Evolutionary conservation across 2,797 vertebrate genomes (phyloP), one percentile per base, ranked within the genome.

Genomic region (Scolopax rusticola): DNA sequence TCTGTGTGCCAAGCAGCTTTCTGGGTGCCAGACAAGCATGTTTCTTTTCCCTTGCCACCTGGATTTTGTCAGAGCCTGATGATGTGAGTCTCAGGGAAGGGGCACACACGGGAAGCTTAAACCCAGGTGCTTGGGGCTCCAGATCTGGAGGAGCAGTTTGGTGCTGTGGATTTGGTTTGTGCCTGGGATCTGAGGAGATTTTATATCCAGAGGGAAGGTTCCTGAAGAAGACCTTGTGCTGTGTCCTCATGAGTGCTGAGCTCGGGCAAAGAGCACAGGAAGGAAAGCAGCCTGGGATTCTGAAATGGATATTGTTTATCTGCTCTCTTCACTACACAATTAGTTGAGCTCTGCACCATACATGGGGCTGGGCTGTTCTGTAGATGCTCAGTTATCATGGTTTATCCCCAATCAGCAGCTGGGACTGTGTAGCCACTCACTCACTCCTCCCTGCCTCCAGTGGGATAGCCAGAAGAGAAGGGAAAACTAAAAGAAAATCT

Each of bases 241-340:
- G 5, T 16, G 41, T 28, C 40, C 41, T 16, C 5, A 0, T 1
- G 6, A 36, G 23, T 3, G 0, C 60, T 32, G 83, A 53, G 36
- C 45, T 17, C 0, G 0, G 50, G 40, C 40, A 32, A 21, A 64
- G 38, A 0, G 1, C 1, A 2, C 1, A 1, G 11, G 24, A 61
- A 43, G 51, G 51, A 47, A 18, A 30, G 18, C 15, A 11, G 5
- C 4, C 6, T 9, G 41, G 27, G 17, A 16, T 11, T 54, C 38
- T 56, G 59, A 8, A 59, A 13, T 2, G 6, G 23, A 38, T n/a
- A 6, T 40, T n/a, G 15, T 38, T 75, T 41, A 21, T 63, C 40
- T 36, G 15, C 23, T 33, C 28, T 33, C 32, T 43, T 74, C 0
- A 0, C 32, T 36, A 41, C 32, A 17, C 16, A 9, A 1, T 17